Evolutionary conservation across 2,888 invertebrate species (phyloP), one percentile per base, ranked within the genome.

Genomic region (Arrhopalites spinosus): DNA sequence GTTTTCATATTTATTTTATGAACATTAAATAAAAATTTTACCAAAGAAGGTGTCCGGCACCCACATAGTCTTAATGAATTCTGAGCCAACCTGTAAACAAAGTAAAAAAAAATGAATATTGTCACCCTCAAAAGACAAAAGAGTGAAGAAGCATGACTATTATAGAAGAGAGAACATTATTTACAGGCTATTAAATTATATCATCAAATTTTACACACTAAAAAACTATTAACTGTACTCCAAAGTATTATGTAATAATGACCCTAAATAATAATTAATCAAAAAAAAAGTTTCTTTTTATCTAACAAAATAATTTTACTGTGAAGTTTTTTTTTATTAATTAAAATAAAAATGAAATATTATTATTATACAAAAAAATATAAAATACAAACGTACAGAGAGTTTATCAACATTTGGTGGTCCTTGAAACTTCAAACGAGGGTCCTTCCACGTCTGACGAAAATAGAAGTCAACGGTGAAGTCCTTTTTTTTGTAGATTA

Each of bases 401-500:
- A 96, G 89, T 83, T 93, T 94, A 87, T 94, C 94, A 84, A 96
- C 93, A 84, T 93, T 94, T 82, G 92, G 91, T 85, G 93, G 89
- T 87, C 93, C 92, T 87, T 92, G 92, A 89, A 96, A 98, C 84
- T 94, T 94, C 87, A 98, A 89, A 85, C 97, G 90, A 81, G 96
- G 95, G 87, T 98, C 97, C 86, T 94, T 95, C 97, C 97, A 98
- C 88, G 95, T 96, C 89, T 98, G 97, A 88, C 97, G 94, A 90
- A 97, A 96, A 91, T 97, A 97, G 90, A 97, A 97, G 89, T 96
- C 96, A 91, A 96, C 89, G 83, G 96, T 96, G 89, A 96, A 96
- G 89, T 96, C 96, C 83, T 83, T 78, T 50, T 47, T 43, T 74
- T 25, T 71, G n/a, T n/a, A n/a, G n/a, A 66, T 47, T 13, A n/a